These are phyloP conservation scores for Porites rus DNA, from an alignment of 92 coral and sea anemone species.

Conservation along the genomic window DNA sequence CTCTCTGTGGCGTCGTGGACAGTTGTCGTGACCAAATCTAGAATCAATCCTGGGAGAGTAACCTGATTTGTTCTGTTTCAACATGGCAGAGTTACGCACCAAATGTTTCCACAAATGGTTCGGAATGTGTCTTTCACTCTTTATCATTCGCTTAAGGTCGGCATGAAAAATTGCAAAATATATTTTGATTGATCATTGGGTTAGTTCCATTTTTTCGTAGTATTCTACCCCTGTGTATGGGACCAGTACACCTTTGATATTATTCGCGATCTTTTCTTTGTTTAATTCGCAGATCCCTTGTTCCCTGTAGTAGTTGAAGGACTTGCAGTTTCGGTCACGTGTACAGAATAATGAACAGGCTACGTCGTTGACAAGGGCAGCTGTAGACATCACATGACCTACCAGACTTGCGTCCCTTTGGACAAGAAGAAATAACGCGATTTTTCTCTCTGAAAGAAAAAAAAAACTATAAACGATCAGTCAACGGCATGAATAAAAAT, in stretches of 20 bases:
- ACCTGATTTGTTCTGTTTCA: too few species aligned
- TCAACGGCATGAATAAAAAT: too few species aligned
- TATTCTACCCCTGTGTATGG: slow-evolving; percentile 32
- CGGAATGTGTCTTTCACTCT: not conserved
- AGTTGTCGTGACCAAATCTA: too few species aligned
- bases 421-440: slow-evolving; percentile 49
- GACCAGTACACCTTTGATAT: not conserved
- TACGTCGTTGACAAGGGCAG: slow-evolving; percentile 21
- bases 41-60: too few species aligned
- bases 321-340: slow-evolving; percentile 53
- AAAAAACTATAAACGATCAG: not conserved
- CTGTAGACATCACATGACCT: slow-evolving; percentile 27
- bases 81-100: too few species aligned
- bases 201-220: slow-evolving; percentile 42
- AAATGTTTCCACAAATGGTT: too few species aligned
- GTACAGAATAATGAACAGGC: slow-evolving; percentile 67
- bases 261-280: slow-evolving; percentile 6
- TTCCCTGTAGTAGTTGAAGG: slow-evolving; percentile 60
- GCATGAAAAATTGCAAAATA: not conserved
- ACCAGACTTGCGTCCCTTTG: slow-evolving; percentile 24
- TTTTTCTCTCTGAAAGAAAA: slow-evolving; percentile 38
- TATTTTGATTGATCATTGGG: not conserved
- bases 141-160: not conserved
- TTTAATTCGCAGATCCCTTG: slow-evolving; percentile 62
- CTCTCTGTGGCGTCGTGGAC: too few species aligned